phyloP scores from a whole-genome alignment of 2,797 vertebrate species.

The Nannoperca obscura region DNA sequence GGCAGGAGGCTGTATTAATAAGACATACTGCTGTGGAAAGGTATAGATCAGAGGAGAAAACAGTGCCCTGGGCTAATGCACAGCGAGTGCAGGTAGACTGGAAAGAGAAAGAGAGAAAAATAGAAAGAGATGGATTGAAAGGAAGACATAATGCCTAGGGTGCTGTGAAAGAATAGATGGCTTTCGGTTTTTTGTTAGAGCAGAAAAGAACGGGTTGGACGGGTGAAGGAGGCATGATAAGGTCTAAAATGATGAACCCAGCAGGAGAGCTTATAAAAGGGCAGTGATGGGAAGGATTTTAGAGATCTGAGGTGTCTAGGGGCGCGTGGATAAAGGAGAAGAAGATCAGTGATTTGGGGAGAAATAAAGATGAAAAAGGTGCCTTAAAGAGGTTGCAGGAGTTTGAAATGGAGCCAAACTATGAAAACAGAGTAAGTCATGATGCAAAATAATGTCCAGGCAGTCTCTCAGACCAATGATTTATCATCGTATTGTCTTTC shows the following conservation, averaged over 20 bases:
- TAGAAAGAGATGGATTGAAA: slow-evolving; percentile 51
- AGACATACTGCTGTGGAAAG: slow-evolving; percentile 68
- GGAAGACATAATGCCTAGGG: slow-evolving; percentile 53
- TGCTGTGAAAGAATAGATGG: slow-evolving; percentile 53
- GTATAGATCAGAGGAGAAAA: slow-evolving; percentile 75
- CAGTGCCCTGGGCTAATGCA: slow-evolving; percentile 65
- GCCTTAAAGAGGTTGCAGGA: slow-evolving; percentile 39
- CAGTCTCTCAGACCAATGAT: slow-evolving; percentile 27
- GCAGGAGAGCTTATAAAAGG: slow-evolving; percentile 55
- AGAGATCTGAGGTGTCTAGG: slow-evolving; percentile 51
- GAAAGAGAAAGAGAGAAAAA: slow-evolving; percentile 24
- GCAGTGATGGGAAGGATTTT: slow-evolving; percentile 52
- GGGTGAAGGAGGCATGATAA: slow-evolving; percentile 59
- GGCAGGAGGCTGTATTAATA: slow-evolving; percentile 75
- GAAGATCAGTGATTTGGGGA: slow-evolving; percentile 46
- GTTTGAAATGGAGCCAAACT: slow-evolving; percentile 10
- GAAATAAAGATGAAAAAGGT: slow-evolving; percentile 53
- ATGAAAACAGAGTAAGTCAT: slow-evolving; percentile 33
- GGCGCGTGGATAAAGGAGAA: slow-evolving; percentile 46
- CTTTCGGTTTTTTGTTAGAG: slow-evolving; percentile 51
- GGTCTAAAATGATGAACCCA: slow-evolving; percentile 67
- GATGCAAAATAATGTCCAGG: slow-evolving; percentile 22
- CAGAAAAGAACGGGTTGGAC: slow-evolving; percentile 62
- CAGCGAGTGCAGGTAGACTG: slow-evolving; percentile 44
- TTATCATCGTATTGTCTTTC: slow-evolving; percentile 15